These are phyloP conservation scores for Orchesella flavescens DNA, from an alignment of 2,888 invertebrate species.

Conservation along the genomic window DNA sequence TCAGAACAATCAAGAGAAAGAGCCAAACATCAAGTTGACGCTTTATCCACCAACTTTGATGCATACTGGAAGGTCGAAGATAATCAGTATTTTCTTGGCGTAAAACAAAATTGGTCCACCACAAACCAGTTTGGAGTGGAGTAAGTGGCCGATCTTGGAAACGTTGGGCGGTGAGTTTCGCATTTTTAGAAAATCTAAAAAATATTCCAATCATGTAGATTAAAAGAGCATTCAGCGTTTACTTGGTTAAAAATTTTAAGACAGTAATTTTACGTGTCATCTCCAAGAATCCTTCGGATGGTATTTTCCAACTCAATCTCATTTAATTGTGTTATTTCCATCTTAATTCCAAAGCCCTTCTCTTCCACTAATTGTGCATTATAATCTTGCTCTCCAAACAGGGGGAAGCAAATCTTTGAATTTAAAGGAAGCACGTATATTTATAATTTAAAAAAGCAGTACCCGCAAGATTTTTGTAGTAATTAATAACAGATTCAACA, in stretches of 20 bases:
- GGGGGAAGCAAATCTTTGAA: constrained; percentile 32
- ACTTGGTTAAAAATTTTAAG: not conserved
- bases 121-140: constrained; percentile 42
- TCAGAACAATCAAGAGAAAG: not conserved
- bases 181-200: constrained; percentile 32
- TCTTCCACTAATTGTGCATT: constrained; percentile 51
- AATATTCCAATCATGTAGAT: not conserved
- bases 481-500: too few species aligned
- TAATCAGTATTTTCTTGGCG: constrained; percentile 47
- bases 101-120: constrained; percentile 55
- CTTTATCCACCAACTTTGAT: constrained; percentile 32
- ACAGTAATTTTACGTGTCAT: constrained; percentile 27
- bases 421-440: too few species aligned
- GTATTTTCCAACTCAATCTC: constrained; percentile 43
- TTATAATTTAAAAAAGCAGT: too few species aligned
- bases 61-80: constrained; percentile 6
- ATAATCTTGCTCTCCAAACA: constrained; percentile 66
- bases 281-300: constrained; percentile 45
- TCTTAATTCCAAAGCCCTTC: constrained; percentile 45
- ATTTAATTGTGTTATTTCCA: constrained; percentile 55
- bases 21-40: constrained; percentile 39
- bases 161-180: constrained; percentile 20
- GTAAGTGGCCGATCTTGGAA: constrained; percentile 51
- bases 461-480: too few species aligned
- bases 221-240: not conserved